Percentiles rank a stretch among this genome's conserved stretches.
phyloP scores from a whole-genome alignment of 2,113 vertebrate species.

The Megalops atlanticus region DNA sequence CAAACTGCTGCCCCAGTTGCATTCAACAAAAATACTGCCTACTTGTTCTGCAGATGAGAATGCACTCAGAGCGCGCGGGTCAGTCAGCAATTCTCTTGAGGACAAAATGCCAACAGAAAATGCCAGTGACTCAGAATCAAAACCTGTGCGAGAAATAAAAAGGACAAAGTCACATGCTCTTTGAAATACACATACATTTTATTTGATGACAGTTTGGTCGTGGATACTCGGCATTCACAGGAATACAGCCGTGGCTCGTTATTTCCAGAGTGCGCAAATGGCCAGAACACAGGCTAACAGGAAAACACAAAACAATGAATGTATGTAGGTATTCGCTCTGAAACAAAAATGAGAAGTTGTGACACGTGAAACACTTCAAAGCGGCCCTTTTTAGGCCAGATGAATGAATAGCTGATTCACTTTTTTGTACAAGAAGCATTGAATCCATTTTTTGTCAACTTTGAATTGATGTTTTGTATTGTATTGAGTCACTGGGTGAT shows the following conservation, averaged over 20 bases:
- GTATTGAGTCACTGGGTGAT: slow-evolving; percentile 28
- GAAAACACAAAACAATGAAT: neutral
- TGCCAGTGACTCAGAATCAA: neutral
- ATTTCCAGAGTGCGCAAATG: slow-evolving; percentile 44
- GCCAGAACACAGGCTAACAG: slow-evolving; percentile 39
- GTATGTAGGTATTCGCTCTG: slow-evolving; percentile 14
- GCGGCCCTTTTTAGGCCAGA: slow-evolving; percentile 14
- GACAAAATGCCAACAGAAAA: neutral
- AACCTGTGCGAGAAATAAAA: neutral
- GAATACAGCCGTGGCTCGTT: slow-evolving; percentile 51
- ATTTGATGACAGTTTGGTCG: slow-evolving; percentile 64
- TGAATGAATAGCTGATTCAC: neutral
- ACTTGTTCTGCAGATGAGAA: too few relatives aligned
- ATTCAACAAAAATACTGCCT: too few relatives aligned
- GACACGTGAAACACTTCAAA: slow-evolving; percentile 32
- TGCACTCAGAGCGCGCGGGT: too few relatives aligned
- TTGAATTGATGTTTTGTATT: slow-evolving; percentile 22
- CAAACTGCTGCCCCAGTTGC: too few relatives aligned
- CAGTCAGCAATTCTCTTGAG: too few relatives aligned
- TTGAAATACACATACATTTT: slow-evolving; percentile 69
- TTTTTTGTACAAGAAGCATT: slow-evolving; percentile 47
- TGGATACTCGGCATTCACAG: slow-evolving; percentile 59
- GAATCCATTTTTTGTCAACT: slow-evolving; percentile 34
- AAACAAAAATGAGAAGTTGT: slow-evolving; percentile 39
- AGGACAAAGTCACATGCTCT: slow-evolving; percentile 6